A percentile compares a stretch with the other conserved stretches of the same genome.
Conservation (phyloP, 2,888 invertebrate genomes). For the Xanthorhoe spadicearia region DNA sequence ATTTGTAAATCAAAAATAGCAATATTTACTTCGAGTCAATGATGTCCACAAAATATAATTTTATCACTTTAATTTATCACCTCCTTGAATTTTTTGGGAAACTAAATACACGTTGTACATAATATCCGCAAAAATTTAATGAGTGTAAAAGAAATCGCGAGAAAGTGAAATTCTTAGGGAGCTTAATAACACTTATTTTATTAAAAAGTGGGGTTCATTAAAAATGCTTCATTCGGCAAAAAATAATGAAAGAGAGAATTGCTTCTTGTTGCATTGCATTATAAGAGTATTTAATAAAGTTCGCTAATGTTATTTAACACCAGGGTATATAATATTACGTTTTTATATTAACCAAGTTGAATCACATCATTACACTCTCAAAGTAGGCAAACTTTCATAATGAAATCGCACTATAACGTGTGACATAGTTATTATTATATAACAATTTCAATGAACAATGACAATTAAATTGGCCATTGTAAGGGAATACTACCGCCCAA, state of each 20-base stretch:
- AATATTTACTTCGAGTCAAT: neutral
- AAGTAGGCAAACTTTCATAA: constrained; percentile 65
- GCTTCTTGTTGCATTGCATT: constrained; percentile 46
- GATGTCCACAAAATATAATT: neutral
- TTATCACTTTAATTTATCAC: neutral
- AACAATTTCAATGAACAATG: constrained; percentile 59
- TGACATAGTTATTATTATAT: constrained; percentile 63
- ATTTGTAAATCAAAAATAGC: too few species aligned
- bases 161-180: constrained; percentile 56
- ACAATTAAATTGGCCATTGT: constrained; percentile 62
- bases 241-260: constrained; percentile 51
- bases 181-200: constrained; percentile 35
- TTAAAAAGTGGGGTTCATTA: constrained; percentile 8
- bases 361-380: constrained; percentile 46
- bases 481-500: constrained; percentile 42
- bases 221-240: constrained; percentile 44
- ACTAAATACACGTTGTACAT: neutral
- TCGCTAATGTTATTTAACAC: constrained; percentile 50
- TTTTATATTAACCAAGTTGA: constrained; percentile 49
- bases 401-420: constrained; percentile 60
- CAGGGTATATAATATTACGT: constrained; percentile 2
- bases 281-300: neutral
- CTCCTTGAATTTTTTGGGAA: neutral
- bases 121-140: neutral
- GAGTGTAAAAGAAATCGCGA: constrained; percentile 60